These are phyloP conservation scores for Picus viridis DNA, from an alignment of 2,797 vertebrate genomes.

Conservation along the genomic window DNA sequence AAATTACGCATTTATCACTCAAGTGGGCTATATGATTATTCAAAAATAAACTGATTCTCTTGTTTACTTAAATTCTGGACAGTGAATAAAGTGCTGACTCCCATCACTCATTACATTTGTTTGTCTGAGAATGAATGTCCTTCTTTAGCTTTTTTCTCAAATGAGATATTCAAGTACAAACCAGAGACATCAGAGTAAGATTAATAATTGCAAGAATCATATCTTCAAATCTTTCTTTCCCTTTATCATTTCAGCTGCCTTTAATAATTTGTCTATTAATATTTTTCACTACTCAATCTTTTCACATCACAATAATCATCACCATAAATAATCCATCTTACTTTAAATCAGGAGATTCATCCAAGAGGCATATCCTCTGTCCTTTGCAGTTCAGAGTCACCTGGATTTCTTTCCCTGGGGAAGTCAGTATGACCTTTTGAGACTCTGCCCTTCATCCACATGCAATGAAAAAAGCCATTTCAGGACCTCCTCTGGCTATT, in stretches of 20 bases:
- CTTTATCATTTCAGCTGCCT: background rate
- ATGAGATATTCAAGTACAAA: background rate
- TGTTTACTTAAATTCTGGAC: background rate
- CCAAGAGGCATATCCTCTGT: background rate
- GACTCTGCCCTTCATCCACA: background rate
- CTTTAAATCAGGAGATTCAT: background rate
- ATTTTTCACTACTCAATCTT: background rate
- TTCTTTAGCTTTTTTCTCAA: background rate
- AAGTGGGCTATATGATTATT: background rate
- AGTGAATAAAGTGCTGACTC: background rate
- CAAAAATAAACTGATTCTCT: background rate
- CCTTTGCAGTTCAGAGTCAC: background rate
- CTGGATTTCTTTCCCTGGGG: background rate
- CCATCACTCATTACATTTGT: background rate
- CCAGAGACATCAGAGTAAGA: background rate
- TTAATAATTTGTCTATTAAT: background rate
- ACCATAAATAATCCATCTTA: background rate
- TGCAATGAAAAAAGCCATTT: background rate
- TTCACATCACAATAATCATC: background rate
- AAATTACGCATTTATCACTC: background rate
- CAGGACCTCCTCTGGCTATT: background rate
- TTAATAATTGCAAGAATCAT: background rate
- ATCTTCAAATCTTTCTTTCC: background rate
- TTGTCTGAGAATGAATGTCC: background rate
- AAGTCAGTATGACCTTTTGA: background rate